These are phyloP conservation scores for Hylomyscus alleni DNA, from an alignment of 2,797 vertebrate species.

Conservation along the genomic window DNA sequence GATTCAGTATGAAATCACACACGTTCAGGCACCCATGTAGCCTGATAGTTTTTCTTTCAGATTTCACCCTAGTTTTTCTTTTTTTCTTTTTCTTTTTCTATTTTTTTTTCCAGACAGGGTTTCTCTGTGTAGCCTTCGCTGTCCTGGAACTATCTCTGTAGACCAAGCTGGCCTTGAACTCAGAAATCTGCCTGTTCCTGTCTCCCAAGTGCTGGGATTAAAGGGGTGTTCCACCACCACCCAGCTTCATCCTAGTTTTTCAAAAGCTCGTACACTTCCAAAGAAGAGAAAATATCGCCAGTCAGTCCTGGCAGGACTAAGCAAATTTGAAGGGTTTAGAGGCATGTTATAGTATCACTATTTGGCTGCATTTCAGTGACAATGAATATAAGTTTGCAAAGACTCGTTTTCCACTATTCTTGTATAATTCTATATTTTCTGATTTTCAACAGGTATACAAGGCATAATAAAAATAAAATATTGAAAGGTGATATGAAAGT, in stretches of 20 bases:
- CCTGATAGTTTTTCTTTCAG: conserved; percentile 15
- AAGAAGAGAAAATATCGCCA: background rate
- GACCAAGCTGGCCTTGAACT: no score
- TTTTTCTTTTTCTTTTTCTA: no score
- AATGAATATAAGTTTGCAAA: background rate
- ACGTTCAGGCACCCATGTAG: background rate
- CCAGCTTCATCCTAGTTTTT: background rate
- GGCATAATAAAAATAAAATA: background rate
- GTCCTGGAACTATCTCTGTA: no score
- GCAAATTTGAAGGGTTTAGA: background rate
- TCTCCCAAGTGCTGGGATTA: no score
- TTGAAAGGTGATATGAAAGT: background rate
- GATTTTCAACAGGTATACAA: background rate
- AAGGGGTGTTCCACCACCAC: no score
- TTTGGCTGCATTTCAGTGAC: background rate
- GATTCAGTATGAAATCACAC: background rate
- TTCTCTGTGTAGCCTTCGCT: no score
- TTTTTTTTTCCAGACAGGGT: no score
- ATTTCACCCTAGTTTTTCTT: no score
- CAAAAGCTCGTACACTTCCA: background rate
- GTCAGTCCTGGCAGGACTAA: background rate
- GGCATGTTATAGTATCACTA: background rate
- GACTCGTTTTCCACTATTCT: background rate
- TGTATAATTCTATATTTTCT: no score
- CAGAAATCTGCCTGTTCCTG: no score